These are phyloP conservation scores for Apamea monoglypha DNA, from an alignment of 2,888 invertebrate genomes.

Conservation along the genomic window DNA sequence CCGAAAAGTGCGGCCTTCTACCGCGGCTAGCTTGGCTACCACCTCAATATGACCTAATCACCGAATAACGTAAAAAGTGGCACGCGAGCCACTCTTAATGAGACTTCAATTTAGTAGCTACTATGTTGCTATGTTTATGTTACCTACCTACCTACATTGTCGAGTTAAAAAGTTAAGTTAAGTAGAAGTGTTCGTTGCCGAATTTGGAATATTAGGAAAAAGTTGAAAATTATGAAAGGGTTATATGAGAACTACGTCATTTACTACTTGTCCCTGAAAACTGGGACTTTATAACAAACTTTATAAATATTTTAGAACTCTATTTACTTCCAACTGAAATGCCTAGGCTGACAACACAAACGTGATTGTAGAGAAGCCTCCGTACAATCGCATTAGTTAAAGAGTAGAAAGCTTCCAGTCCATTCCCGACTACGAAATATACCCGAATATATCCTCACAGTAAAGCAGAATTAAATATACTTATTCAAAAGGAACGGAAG, in stretches of 20 bases:
- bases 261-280: not conserved
- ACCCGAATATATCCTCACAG: not conserved
- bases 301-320: not conserved
- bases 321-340: not conserved
- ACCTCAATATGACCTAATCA: constrained; percentile 62
- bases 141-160: constrained; percentile 24
- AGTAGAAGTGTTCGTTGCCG: not conserved
- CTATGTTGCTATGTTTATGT: constrained; percentile 33
- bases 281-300: no score
- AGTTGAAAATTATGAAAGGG: not conserved
- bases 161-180: no score
- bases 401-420: not conserved
- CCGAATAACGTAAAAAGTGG: constrained; percentile 63
- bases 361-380: not conserved
- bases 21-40: constrained; percentile 14
- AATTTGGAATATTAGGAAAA: not conserved
- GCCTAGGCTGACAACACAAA: not conserved
- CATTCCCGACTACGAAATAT: not conserved
- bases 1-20: constrained; percentile 43
- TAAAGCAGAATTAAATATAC: not conserved
- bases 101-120: constrained; percentile 49
- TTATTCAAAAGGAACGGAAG: not conserved
- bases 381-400: no score
- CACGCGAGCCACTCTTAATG: constrained; percentile 61
- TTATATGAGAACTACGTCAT: not conserved